Evolutionary conservation across 2,797 vertebrate species (phyloP).

Genomic region (Oceanodroma leucorhoa): DNA sequence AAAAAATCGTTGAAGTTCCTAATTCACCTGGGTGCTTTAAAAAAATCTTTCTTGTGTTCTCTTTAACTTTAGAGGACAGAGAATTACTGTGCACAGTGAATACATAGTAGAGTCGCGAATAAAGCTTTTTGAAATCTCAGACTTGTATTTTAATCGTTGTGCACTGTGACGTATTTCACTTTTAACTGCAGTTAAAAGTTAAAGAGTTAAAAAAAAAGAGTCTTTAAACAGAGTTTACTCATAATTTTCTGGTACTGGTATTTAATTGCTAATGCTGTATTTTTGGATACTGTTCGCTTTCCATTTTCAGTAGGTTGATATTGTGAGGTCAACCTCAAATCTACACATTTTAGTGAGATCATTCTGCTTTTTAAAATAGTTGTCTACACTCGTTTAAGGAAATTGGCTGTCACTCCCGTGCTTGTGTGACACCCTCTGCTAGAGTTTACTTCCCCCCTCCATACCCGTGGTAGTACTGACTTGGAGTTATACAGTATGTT

Average conservation of each 20-base stretch:
- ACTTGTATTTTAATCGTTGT: neutral
- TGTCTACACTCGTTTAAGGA: neutral
- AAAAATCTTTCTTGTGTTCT: neutral
- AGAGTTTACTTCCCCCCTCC: neutral
- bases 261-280: neutral
- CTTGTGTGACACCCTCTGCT: neutral
- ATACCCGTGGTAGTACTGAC: neutral
- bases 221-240: neutral
- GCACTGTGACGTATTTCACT: neutral
- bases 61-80: neutral
- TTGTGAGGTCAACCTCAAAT: neutral
- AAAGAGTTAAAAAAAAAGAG: neutral
- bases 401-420: neutral
- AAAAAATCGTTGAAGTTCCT: neutral
- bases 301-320: neutral
- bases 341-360: neutral
- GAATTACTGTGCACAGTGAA: neutral
- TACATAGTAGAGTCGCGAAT: neutral
- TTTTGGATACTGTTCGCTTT: neutral
- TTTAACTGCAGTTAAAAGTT: no score
- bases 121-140: neutral
- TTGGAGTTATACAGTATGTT: neutral
- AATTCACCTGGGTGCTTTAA: neutral
- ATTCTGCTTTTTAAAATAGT: neutral
- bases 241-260: neutral